Percentiles rank a stretch among this genome's conserved stretches.
These are phyloP conservation scores for Orius insidiosus DNA, from an alignment of 1,140 invertebrate genomes.

Conservation along the genomic window DNA sequence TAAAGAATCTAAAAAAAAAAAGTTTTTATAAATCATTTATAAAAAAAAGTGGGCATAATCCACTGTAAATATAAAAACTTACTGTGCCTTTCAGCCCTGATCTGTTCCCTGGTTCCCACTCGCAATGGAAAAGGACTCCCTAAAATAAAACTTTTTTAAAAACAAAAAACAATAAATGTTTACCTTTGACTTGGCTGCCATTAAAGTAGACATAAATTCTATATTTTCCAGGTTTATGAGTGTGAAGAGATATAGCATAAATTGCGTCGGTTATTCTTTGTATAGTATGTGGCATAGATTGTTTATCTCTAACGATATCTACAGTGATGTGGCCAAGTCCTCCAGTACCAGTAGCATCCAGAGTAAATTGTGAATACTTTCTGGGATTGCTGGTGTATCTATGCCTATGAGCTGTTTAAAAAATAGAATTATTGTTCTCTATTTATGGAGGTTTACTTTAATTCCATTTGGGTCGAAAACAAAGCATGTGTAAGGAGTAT, in stretches of 20 bases:
- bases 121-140: constrained; percentile 50
- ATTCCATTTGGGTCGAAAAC: constrained; percentile 90
- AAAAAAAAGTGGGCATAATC: background rate
- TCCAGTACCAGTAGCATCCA: constrained; percentile 66
- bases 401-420: constrained; percentile 35
- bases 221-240: constrained; percentile 78
- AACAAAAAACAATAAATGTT: background rate
- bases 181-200: constrained; percentile 83
- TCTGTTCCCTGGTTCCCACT: constrained; percentile 45
- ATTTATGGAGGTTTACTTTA: constrained; percentile 39
- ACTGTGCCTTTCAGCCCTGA: constrained; percentile 20
- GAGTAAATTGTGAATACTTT: constrained; percentile 53
- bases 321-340: constrained; percentile 75
- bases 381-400: constrained; percentile 45
- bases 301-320: constrained; percentile 72
- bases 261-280: constrained; percentile 64
- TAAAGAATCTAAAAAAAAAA: background rate
- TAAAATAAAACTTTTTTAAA: constrained; percentile 11
- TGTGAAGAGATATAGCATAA: constrained; percentile 78
- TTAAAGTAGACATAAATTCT: constrained; percentile 89
- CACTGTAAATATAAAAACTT: constrained; percentile 14
- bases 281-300: constrained; percentile 64
- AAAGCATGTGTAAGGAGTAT: constrained; percentile 90
- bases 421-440: background rate
- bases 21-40: no score